Base-by-base conservation (phyloP, 2,797 vertebrate genomes). In the Argyrosomus regius region DNA sequence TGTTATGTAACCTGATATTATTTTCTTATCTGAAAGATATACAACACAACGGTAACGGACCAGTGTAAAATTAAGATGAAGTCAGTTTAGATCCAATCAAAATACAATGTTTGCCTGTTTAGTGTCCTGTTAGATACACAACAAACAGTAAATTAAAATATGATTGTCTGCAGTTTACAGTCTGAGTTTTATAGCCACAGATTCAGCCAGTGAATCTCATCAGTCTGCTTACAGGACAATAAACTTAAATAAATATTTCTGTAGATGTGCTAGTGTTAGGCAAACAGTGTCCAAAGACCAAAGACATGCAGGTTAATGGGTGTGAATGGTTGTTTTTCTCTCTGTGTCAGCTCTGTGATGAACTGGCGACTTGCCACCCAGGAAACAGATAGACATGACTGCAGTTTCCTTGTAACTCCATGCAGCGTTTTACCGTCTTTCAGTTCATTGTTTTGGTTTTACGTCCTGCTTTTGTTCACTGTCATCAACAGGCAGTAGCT, bases 1-100 rank as follows among this genome's bases (percentile, higher is more conserved):
- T 39, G 35, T 9, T 8, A 8, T 53, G 45, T 73, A 65, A 71
- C 76, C 83, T 86, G 35, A 3, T 84, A 87, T 79, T 49, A 50
- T 2, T 28, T 10, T 59, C 43, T 62, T 22, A 20, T 68, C 45
- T 53, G 11, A n/a, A 59, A 67, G 12, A 41, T n/a, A 52, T 26
- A 43, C 6, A 26, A 67, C 22, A 41, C 6, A 26, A 66, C 28
- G 13, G 24, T 46, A 26, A 52, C 20, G 16, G 57, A 49, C 12
- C 6, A 39, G 46, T 20, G n/a, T 8, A 8, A 41, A 24, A 35
- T 26, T 26, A 57, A 60, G 31, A 18, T 5, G 2, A 7, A 22
- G 1, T 14, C 31, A 31, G 57, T 62, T 28, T 28, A 18, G 12
- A 59, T 54, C 5, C 17, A 2, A 17, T 31, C 13, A 13, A 20